A percentile compares a stretch with the other conserved stretches of the same genome.
Conservation (phyloP, 2,113 vertebrate species). For the Furnarius figulus region DNA sequence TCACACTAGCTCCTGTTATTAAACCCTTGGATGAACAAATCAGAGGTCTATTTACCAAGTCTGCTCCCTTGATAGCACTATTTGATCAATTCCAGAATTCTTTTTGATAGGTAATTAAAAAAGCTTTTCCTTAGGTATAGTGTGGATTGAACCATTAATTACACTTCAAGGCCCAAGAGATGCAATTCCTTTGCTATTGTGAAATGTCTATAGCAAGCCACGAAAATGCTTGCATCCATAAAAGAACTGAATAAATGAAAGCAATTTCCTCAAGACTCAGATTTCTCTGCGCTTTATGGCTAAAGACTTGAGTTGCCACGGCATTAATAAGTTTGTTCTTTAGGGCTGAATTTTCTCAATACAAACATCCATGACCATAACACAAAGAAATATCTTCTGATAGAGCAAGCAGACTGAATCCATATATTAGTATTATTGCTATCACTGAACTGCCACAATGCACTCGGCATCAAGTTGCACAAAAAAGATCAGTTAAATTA, state of each 20-base stretch:
- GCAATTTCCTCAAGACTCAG: constrained; percentile 28
- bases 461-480: background rate
- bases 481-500: constrained; percentile 51
- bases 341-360: constrained; percentile 36
- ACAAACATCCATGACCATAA: constrained; percentile 10
- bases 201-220: constrained; percentile 28
- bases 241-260: constrained; percentile 57
- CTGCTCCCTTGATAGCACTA: constrained; percentile 7
- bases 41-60: constrained; percentile 36
- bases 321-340: constrained; percentile 51
- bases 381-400: constrained; percentile 45
- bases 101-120: constrained; percentile 69
- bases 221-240: background rate
- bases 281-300: constrained; percentile 25
- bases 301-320: constrained; percentile 15
- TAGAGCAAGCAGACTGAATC: constrained; percentile 23
- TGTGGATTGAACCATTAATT: constrained; percentile 52
- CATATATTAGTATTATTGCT: constrained; percentile 25
- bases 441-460: constrained; percentile 9
- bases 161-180: constrained; percentile 45
- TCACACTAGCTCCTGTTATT: background rate
- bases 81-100: constrained; percentile 50
- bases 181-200: constrained; percentile 56
- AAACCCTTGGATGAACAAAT: constrained; percentile 44
- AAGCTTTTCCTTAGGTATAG: constrained; percentile 52